These are phyloP conservation scores for Rhizoglyphus robini DNA, from an alignment of 1,140 invertebrate species.

Conservation along the genomic window DNA sequence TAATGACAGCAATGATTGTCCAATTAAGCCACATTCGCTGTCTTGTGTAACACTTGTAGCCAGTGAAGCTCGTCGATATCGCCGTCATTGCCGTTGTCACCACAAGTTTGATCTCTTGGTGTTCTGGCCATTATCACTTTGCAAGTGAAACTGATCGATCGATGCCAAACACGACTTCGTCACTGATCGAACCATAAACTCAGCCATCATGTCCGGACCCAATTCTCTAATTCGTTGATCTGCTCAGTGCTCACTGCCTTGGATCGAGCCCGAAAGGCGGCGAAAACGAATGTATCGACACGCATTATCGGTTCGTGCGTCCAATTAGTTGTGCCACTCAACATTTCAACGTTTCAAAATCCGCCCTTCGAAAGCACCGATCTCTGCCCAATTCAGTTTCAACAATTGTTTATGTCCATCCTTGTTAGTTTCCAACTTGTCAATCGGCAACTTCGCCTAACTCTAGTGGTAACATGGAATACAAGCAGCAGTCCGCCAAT, in stretches of 20 bases:
- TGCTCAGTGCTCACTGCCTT: neutral
- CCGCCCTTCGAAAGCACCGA: too few relatives aligned
- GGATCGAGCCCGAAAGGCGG: neutral
- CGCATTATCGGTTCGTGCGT: slow-evolving; percentile 9
- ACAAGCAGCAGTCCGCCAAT: neutral
- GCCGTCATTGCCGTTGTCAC: slow-evolving; percentile 2
- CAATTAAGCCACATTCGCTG: neutral
- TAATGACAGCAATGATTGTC: too few relatives aligned
- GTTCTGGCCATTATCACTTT: slow-evolving; percentile 5
- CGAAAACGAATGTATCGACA: slow-evolving; percentile 7
- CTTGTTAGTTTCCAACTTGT: neutral
- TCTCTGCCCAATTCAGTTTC: too few relatives aligned
- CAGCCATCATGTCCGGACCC: neutral
- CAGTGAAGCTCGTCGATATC: slow-evolving; percentile 9
- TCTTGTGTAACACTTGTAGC: neutral
- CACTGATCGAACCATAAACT: slow-evolving; percentile 1
- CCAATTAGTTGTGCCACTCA: neutral
- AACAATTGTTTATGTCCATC: too few relatives aligned
- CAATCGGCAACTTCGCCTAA: neutral
- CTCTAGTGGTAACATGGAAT: neutral
- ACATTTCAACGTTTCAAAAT: neutral
- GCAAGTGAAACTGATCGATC: slow-evolving; percentile 5
- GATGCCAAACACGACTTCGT: neutral
- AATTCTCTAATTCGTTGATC: neutral
- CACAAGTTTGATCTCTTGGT: neutral